These are phyloP conservation scores for Sinohyriopsis cumingii DNA, from an alignment of 2,888 invertebrate genomes.

Conservation along the genomic window DNA sequence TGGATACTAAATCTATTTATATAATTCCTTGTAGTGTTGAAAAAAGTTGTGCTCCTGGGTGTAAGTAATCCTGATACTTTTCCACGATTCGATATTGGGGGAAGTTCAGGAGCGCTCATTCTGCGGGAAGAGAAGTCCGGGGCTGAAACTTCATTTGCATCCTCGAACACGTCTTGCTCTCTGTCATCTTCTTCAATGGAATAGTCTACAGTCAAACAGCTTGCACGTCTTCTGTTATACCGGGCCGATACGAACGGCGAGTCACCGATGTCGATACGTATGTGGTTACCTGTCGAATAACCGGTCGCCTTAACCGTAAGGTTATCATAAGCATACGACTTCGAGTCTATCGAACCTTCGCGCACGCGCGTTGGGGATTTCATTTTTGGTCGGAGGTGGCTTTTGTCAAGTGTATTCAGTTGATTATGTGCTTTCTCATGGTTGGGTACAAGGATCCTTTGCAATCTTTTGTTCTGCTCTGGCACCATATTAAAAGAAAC, in stretches of 20 bases:
- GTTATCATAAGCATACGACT: conserved; percentile 29
- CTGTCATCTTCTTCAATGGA: conserved; percentile 14
- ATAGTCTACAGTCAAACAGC: neutral
- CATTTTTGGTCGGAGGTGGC: conserved; percentile 17
- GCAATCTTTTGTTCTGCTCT: too few relatives aligned
- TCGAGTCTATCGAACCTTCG: conserved; percentile 15
- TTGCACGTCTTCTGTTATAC: conserved; percentile 21
- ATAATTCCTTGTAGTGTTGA: conserved; percentile 7
- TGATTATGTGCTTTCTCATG: conserved; percentile 20
- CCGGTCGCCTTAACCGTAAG: conserved; percentile 14
- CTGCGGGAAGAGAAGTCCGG: conserved; percentile 17
- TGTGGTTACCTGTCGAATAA: conserved; percentile 9
- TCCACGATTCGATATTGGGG: conserved; percentile 36
- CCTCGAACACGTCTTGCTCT: conserved; percentile 1
- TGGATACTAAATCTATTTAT: conserved; percentile 25
- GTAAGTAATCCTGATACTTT: conserved; percentile 24
- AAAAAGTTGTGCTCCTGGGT: conserved; percentile 22
- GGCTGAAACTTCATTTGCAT: neutral
- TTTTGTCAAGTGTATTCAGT: conserved; percentile 15
- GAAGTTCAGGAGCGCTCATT: conserved; percentile 52
- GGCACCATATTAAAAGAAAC: too few relatives aligned
- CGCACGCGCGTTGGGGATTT: conserved; percentile 30
- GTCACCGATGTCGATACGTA: neutral
- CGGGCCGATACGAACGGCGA: conserved; percentile 14
- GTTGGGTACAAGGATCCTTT: neutral